Base-by-base conservation (phyloP, 1,140 invertebrate genomes). In the Caenorhabditis remanei region DNA sequence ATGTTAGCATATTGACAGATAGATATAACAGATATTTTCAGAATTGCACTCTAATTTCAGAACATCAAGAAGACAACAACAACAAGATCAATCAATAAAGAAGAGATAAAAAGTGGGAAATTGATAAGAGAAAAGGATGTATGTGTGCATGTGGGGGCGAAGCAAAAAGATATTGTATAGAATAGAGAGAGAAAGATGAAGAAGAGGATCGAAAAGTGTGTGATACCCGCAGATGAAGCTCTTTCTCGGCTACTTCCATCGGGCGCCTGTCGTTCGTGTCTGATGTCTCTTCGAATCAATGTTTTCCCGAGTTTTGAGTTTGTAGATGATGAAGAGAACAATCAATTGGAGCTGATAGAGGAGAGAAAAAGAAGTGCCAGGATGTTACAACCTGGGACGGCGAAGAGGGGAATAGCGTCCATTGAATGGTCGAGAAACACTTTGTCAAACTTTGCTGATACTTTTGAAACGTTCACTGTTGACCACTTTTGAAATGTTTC, bases 271-370 rank as follows among this genome's bases (percentile, higher is more conserved):
- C 71, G 71, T 79, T 79, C 71, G 46, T 8, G 71, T 79, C 71
- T 79, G 46, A 79, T 50, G 32, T 50, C 71, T 79, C 71, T 71
- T 79, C 71, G 16, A 79, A 50, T 79, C 71, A 79, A 79, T 79
- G 46, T 50, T 50, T 79, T 50, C 46, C 14, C 46, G 50, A 53
- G 50, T 79, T 50, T 79, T 63, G 65, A 71, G 41, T 46, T 71
- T 79, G 71, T 50, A 79, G 71, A 79, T 79, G 71, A 79, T 79
- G 71, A 79, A 79, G 71, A 79, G 71, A 79, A 79, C 71, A 79
- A 79, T 79, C 71, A 79, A 50, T 79, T 79, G 71, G 71, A 79
- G 71, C 71, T 79, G 71, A 79, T 79, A 79, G 71, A 79, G 71
- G 5, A 53, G 46, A 11, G 24, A 21, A 79, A 50, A 79, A 50